These are phyloP conservation scores for Anticlea derivata DNA, from an alignment of 2,888 invertebrate species.

Conservation along the genomic window DNA sequence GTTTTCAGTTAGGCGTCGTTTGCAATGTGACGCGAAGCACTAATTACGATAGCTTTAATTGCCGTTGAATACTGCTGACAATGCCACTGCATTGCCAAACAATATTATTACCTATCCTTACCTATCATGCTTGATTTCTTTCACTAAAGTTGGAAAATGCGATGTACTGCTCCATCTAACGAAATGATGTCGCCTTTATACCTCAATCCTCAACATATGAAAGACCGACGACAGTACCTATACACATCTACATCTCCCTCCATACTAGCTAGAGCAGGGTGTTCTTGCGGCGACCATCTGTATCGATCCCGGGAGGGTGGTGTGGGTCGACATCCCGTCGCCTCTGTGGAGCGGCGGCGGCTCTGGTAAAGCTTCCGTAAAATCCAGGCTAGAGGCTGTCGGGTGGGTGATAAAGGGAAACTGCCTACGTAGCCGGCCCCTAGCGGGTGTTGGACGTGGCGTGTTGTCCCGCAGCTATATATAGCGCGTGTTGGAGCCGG, in stretches of 20 bases:
- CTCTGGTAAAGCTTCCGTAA: slow-evolving; percentile 71
- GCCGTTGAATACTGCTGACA: slow-evolving; percentile 1
- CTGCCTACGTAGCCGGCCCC: slow-evolving; percentile 79
- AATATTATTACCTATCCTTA: too few species aligned
- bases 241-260: slow-evolving; percentile 50
- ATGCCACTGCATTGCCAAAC: slow-evolving; percentile 2
- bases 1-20: slow-evolving; percentile 16
- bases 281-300: slow-evolving; percentile 77
- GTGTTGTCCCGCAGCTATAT: slow-evolving; percentile 79
- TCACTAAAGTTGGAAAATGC: neutral
- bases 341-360: slow-evolving; percentile 67
- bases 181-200: slow-evolving; percentile 40
- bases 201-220: slow-evolving; percentile 44
- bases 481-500: slow-evolving; percentile 77
- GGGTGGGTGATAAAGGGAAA: slow-evolving; percentile 80
- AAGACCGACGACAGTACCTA: slow-evolving; percentile 39
- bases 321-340: slow-evolving; percentile 78
- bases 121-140: slow-evolving; percentile 1
- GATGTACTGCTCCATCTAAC: neutral
- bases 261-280: slow-evolving; percentile 53
- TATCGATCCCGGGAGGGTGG: slow-evolving; percentile 81
- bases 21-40: slow-evolving; percentile 3
- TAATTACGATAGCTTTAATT: slow-evolving; percentile 1
- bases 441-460: slow-evolving; percentile 71
- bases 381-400: slow-evolving; percentile 78